Evolutionary conservation across 35 echinoderm and acorn worm genomes (phyloP).

Genomic region (Ptychodera flava): DNA sequence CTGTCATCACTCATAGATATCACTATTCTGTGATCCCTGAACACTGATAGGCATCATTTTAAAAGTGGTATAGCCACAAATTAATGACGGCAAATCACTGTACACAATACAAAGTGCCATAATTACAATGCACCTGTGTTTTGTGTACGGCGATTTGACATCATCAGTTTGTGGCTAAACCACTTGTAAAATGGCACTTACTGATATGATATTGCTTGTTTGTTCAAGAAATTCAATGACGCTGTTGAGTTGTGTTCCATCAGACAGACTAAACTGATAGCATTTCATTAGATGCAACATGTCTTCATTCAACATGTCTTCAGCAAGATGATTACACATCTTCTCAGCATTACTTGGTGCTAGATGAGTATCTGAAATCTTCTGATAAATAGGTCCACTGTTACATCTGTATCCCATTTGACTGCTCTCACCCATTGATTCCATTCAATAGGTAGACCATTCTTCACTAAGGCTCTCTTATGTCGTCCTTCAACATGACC

Average conservation of each 20-base stretch:
- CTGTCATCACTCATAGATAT: no score
- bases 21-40: no score
- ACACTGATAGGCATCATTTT: no score
- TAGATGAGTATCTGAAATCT: conserved; percentile 1
- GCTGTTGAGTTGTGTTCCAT: not conserved
- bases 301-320: conserved; percentile 21
- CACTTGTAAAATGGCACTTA: no score
- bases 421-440: not conserved
- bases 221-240: not conserved
- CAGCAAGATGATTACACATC: conserved; percentile 21
- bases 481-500: not conserved
- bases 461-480: not conserved
- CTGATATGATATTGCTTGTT: no score
- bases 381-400: not conserved
- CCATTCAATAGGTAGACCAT: not conserved
- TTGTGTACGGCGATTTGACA: no score
- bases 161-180: no score
- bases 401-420: conserved; percentile 18
- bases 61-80: no score
- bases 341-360: not conserved
- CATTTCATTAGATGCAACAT: not conserved
- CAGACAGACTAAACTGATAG: not conserved
- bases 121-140: no score
- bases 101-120: no score
- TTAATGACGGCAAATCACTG: no score